Evolutionary conservation across 2,888 invertebrate species (phyloP), one percentile per base, ranked within the genome.

Genomic region (Heliconius ethilla): DNA sequence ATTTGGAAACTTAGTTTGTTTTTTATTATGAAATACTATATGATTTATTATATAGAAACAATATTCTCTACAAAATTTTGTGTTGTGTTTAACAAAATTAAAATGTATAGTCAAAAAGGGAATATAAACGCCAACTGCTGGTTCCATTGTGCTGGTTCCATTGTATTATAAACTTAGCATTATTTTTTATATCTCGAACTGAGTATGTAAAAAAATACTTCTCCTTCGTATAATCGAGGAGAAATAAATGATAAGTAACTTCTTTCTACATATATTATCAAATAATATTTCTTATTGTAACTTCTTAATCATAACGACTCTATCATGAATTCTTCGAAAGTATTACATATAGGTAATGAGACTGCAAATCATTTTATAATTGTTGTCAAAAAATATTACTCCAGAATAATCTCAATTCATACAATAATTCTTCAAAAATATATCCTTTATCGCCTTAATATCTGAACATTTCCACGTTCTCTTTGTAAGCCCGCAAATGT

Each of bases 381-480:
- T 25, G 7, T 25, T 69, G 2, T 15, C 15, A 15, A 15, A 40
- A 66, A 13, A 33, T 37, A 67, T 67, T 4, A 67, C 7, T 67
- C 5, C 22, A 33, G 4, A 67, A 25, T 25, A 40, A 66, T 33
- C 25, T 3, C 11, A 37, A 65, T 18, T 76, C 11, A 18, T 1
- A 22, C 51, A 76, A 63, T 37, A 70, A 51, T 27, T 63, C 10
- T 62, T 63, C 18, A 63, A 65, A 63, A 51, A 51, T 75, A 70
- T 45, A 74, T 77, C 70, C 74, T 78, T 76, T 67, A 77, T 75
- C 75, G 72, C 67, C 65, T 80, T 82, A 78, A 83, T 81, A 77
- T 77, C 72, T 37, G 76, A 77, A 80, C 82, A 82, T 83, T 84
- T 82, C 80, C 82, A 80, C 81, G 62, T 78, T 81, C 78, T 78